phyloP scores from a whole-genome alignment of 2,888 invertebrate genomes.

The Incurvaria masculella region DNA sequence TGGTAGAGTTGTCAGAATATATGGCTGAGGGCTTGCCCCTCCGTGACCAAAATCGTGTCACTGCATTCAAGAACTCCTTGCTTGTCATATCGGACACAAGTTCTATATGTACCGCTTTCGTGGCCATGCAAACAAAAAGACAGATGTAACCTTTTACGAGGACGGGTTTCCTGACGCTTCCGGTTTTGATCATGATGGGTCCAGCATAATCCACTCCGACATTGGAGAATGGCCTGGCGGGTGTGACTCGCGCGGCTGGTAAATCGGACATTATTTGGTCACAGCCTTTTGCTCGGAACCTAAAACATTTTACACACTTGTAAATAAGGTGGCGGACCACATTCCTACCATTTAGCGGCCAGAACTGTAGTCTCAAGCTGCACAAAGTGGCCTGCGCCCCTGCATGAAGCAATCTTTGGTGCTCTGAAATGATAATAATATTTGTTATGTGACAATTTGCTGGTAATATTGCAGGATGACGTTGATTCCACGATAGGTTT shows the following conservation, averaged over 20 bases:
- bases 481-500: not conserved
- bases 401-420: not conserved
- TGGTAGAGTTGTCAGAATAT: not conserved
- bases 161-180: not conserved
- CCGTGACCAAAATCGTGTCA: not conserved
- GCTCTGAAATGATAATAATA: not conserved
- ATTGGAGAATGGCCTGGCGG: not conserved
- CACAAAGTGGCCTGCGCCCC: not conserved
- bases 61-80: not conserved
- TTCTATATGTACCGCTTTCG: not conserved
- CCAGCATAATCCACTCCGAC: not conserved
- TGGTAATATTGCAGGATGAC: not conserved
- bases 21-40: not conserved
- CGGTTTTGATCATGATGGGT: not conserved
- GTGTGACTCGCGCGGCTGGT: not conserved
- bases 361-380: not conserved
- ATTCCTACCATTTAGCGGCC: not conserved
- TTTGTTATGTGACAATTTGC: not conserved
- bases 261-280: not conserved
- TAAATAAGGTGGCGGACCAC: not conserved
- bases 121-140: conserved; percentile 1
- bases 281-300: not conserved
- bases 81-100: not conserved
- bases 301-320: conserved; percentile 1
- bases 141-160: not conserved